Base-by-base conservation (phyloP, 2,888 invertebrate genomes). In the Anthophora plumipes region DNA sequence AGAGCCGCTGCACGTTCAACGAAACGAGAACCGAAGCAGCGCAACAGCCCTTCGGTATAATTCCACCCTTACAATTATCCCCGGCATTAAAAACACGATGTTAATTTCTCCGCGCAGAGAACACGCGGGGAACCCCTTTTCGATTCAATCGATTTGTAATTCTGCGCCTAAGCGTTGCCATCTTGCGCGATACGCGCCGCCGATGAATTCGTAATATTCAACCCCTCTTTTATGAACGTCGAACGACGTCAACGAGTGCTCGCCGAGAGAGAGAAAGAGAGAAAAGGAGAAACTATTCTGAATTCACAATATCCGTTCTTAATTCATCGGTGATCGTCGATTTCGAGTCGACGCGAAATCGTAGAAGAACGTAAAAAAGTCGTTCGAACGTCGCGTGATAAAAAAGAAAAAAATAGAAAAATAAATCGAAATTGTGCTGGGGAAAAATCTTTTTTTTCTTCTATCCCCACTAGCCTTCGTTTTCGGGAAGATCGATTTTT, bases 11-110 rank as follows among this genome's bases (percentile, higher is more conserved):
- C 25, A 12, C 80, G 87, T 86, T n/a, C 89, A 85, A 85, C 89
- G 86, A 84, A 89, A 83, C 85, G 88, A 37, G 71, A 86, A 87
- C 90, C 91, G 89, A 72, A 83, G 86, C 83, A 81, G 87, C 83
- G 80, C 82, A 31, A 77, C 84, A 89, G 87, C 90, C 90, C 91
- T n/a, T 91, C 90, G 91, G 91, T 91, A 91, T 93, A 92, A 92
- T 93, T 91, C 91, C 92, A 93, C 93, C 93, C 92, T 93, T 91
- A 92, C 93, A 93, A 93, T 93, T 92, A 93, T 92, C 91, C 92
- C 91, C 88, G 81, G 91, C 91, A 92, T 92, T 92, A 93, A 92
- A 92, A 93, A 92, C 92, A 92, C 92, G 92, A 92, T 91, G 92
- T 93, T 93, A 92, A 93, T 93, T 93, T 93, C 91, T 90, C 90